Percentiles rank a stretch among this genome's conserved stretches.
Evolutionary conservation across 1,140 invertebrate species (phyloP).

Genomic region (Drosophila tropicalis): DNA sequence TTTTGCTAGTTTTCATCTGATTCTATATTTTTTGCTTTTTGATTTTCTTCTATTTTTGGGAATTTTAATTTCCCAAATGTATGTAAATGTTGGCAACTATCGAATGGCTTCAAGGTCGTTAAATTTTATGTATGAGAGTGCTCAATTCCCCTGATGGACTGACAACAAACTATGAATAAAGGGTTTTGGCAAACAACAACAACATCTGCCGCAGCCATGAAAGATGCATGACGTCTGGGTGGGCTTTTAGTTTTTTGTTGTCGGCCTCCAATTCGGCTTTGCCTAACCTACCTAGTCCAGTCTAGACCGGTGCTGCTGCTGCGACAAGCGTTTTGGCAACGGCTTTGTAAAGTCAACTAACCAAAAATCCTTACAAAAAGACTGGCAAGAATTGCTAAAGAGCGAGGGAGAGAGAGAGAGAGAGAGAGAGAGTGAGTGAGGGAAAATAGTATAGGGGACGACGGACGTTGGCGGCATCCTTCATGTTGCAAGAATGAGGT

Average conservation of each 20-base stretch:
- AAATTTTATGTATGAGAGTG: slow-evolving; percentile 57
- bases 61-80: no score
- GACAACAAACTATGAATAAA: slow-evolving; percentile 18
- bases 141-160: slow-evolving; percentile 3
- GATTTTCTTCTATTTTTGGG: no score
- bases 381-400: slow-evolving; percentile 26
- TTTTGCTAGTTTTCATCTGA: no score
- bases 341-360: slow-evolving; percentile 74
- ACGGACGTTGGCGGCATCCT: slow-evolving; percentile 41
- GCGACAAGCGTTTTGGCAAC: slow-evolving; percentile 59
- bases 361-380: slow-evolving; percentile 65
- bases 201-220: slow-evolving; percentile 62
- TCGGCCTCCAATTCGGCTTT: neutral
- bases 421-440: neutral
- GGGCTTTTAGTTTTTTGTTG: neutral
- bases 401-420: neutral
- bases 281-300: slow-evolving; percentile 7
- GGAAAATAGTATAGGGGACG: slow-evolving; percentile 9
- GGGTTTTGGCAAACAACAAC: no score
- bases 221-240: slow-evolving; percentile 59
- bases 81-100: slow-evolving; percentile 64
- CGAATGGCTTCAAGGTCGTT: slow-evolving; percentile 65
- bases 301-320: slow-evolving; percentile 35
- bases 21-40: no score
- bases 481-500: slow-evolving; percentile 25